Conservation (phyloP, 1,140 invertebrate species). For the Neotoxoptera formosana region DNA sequence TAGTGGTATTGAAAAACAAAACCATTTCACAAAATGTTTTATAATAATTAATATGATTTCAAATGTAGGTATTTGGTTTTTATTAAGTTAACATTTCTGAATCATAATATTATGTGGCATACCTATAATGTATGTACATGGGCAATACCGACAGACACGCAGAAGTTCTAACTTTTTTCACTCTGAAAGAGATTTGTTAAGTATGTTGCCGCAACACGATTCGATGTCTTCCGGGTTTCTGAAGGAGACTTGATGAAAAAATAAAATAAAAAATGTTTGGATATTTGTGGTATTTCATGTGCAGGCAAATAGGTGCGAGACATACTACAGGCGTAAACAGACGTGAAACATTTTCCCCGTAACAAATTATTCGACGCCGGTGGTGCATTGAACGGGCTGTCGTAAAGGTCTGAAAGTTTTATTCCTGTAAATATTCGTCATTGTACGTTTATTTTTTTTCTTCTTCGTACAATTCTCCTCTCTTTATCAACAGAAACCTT, state of each 20-base stretch:
- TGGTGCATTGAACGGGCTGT: background rate
- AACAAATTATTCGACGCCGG: conserved; percentile 18
- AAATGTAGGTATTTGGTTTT: background rate
- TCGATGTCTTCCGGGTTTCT: background rate
- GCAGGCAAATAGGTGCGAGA: conserved; percentile 19
- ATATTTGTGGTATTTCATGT: background rate
- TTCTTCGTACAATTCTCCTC: background rate
- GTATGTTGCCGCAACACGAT: background rate
- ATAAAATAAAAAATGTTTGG: background rate
- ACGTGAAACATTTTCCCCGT: conserved; percentile 6
- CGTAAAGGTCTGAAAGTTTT: conserved; percentile 7
- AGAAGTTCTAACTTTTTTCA: conserved; percentile 6
- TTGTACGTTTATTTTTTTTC: background rate
- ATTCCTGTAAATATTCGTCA: background rate
- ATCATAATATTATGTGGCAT: background rate
- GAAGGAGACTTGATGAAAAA: background rate
- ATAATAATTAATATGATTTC: background rate
- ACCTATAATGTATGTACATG: background rate
- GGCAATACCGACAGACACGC: background rate
- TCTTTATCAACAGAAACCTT: conserved; percentile 26
- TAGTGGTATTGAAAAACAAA: background rate
- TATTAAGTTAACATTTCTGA: background rate
- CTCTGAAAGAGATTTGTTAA: background rate
- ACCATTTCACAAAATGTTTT: background rate
- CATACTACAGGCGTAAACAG: background rate